Evolutionary conservation across 2,113 vertebrate species (phyloP).

Genomic region (Oncorhynchus nerka): DNA sequence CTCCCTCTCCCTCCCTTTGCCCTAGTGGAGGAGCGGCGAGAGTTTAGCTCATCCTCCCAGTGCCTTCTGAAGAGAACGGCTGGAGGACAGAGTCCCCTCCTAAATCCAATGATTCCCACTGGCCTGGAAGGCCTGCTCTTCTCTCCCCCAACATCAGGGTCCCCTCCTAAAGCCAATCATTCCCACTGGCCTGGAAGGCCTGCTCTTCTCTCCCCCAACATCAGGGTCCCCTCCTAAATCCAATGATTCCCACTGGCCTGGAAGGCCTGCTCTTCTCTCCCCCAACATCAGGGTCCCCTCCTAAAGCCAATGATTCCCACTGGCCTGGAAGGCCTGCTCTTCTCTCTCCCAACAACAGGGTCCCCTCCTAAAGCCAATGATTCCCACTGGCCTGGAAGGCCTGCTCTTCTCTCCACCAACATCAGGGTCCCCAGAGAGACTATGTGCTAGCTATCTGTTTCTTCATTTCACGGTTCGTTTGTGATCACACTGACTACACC

Average conservation of each 20-base stretch:
- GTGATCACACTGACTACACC: neutral
- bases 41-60: neutral
- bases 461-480: slow-evolving; percentile 26
- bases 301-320: neutral
- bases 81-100: neutral
- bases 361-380: neutral
- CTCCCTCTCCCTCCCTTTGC: too few relatives aligned
- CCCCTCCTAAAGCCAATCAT: neutral
- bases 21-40: neutral
- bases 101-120: neutral
- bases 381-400: neutral
- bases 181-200: neutral
- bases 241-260: neutral
- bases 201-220: neutral
- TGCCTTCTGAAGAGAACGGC: neutral
- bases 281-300: neutral
- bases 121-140: neutral
- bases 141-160: neutral
- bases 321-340: neutral
- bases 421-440: slow-evolving; percentile 10
- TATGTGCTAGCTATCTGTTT: neutral
- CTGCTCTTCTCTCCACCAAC: neutral
- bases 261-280: neutral
- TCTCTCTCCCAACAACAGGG: neutral
- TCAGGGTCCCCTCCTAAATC: neutral